Conservation (phyloP, 2,113 vertebrate genomes). For the Hymenochirus boettgeri region DNA sequence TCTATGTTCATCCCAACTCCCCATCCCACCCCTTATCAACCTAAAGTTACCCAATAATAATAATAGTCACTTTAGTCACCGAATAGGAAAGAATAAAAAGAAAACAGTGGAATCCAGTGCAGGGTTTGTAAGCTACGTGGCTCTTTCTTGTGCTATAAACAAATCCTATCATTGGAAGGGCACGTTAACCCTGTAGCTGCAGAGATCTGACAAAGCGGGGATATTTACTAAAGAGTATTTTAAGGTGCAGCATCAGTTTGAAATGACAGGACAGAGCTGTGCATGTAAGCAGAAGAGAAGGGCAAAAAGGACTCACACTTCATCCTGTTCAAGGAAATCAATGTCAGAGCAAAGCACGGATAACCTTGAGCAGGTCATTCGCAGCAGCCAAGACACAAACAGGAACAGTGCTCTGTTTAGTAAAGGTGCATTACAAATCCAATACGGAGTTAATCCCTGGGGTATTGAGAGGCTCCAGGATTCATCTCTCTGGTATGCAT, state of each 20-base stretch:
- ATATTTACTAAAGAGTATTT: not conserved
- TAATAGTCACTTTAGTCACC: not conserved
- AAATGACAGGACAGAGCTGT: no score
- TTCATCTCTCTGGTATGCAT: not conserved
- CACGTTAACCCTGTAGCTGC: conserved; percentile 18
- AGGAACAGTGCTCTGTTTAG: no score
- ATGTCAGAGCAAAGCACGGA: conserved; percentile 1
- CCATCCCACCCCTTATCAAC: no score
- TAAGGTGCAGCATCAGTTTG: not conserved
- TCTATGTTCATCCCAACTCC: conserved; percentile 9
- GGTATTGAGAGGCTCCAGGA: no score
- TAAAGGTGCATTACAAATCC: no score
- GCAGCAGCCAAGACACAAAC: not conserved
- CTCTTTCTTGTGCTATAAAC: not conserved
- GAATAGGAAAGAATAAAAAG: not conserved
- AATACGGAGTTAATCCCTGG: no score
- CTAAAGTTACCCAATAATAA: no score
- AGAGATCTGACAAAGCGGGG: not conserved
- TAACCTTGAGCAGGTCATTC: conserved; percentile 21
- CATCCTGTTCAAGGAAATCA: not conserved
- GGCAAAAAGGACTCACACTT: not conserved
- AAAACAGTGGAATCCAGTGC: not conserved
- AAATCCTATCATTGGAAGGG: conserved; percentile 7
- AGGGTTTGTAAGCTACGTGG: not conserved
- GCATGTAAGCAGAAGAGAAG: not conserved